These are phyloP conservation scores for Plagiodera versicolora DNA, from an alignment of 2,888 invertebrate genomes.

Conservation along the genomic window DNA sequence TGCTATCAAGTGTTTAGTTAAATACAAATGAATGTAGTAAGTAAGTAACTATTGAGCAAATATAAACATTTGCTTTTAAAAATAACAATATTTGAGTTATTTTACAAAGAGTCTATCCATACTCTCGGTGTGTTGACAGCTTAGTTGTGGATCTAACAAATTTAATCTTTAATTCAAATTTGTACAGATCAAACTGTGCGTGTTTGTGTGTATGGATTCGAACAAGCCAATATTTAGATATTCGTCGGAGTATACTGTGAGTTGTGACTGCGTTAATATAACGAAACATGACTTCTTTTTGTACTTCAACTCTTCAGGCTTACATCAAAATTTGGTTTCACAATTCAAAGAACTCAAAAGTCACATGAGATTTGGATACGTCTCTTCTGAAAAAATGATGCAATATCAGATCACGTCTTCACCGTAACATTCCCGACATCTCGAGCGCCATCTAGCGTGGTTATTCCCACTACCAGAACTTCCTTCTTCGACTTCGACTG, in stretches of 20 bases:
- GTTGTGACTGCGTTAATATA: no score
- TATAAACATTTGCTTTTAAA: constrained; percentile 48
- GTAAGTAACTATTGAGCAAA: constrained; percentile 44
- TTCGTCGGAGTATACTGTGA: constrained; percentile 55
- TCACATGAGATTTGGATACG: no score
- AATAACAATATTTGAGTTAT: constrained; percentile 53
- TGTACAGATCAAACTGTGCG: constrained; percentile 56
- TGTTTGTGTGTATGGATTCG: constrained; percentile 17
- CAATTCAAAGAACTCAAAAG: no score
- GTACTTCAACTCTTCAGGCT: no score
- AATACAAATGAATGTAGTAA: constrained; percentile 21
- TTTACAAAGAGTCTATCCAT: constrained; percentile 4
- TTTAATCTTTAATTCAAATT: constrained; percentile 58
- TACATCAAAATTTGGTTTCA: no score
- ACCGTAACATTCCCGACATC: no score
- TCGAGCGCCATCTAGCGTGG: no score
- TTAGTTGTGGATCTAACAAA: constrained; percentile 55
- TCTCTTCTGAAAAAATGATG: no score
- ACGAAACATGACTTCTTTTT: no score
- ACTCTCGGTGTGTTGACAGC: constrained; percentile 50
- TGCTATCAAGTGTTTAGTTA: constrained; percentile 25
- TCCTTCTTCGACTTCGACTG: no score
- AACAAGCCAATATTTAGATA: constrained; percentile 55
- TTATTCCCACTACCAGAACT: no score
- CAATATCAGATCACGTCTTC: no score